Percentiles rank a stretch among this genome's conserved stretches.
These are phyloP conservation scores for Pelusios castaneus DNA, from an alignment of 2,113 vertebrate species.

Conservation along the genomic window DNA sequence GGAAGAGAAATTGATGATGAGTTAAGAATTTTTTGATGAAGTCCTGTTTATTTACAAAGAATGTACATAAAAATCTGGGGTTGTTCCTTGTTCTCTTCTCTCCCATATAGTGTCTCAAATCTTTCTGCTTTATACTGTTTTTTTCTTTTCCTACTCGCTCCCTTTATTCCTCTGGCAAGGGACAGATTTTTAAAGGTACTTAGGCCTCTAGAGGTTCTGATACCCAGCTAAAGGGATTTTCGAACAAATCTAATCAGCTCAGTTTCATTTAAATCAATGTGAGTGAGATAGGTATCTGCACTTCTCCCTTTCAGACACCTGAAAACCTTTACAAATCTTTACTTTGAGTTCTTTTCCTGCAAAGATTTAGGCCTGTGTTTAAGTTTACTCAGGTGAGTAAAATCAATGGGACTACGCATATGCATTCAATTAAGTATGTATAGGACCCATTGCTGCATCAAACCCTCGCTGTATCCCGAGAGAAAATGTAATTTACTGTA, in stretches of 20 bases:
- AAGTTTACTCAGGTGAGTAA: not conserved
- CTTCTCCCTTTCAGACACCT: not conserved
- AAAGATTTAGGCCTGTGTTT: not conserved
- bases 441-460: not conserved
- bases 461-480: not conserved
- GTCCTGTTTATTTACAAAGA: too few species aligned
- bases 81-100: not conserved
- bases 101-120: not conserved
- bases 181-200: too few species aligned
- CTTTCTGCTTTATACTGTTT: not conserved
- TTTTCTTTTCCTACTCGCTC: not conserved
- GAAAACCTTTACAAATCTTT: not conserved
- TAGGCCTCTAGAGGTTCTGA: too few species aligned
- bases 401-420: not conserved
- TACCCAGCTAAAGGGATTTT: too few species aligned
- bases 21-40: too few species aligned
- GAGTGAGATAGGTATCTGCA: not conserved
- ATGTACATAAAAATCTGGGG: too few species aligned
- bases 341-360: not conserved
- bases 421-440: rapidly evolving
- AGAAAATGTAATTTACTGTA: not conserved
- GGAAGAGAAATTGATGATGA: too few species aligned
- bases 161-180: not conserved
- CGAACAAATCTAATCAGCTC: too few species aligned
- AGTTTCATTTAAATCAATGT: too few species aligned